Base-by-base conservation (phyloP, 2,113 vertebrate genomes). In the Oxyruncus cristatus region DNA sequence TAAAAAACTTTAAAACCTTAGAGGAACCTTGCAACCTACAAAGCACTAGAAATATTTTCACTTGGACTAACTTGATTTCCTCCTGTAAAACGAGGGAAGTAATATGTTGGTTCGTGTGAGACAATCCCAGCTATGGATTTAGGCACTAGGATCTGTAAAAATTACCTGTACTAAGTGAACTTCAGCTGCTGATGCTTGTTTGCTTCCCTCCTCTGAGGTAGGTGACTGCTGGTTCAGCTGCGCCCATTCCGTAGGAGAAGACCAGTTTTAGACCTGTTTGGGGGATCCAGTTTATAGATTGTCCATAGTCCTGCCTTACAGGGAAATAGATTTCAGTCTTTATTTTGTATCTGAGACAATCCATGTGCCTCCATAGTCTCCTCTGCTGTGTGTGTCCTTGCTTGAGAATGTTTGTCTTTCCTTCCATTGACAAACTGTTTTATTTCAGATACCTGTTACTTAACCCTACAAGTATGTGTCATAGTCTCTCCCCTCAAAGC, bases 221-320 rank as follows among this genome's bases (percentile, higher is more conserved):
- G 44, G 26, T 22, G 30, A 23, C 70, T 49, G 55, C 41, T 39
- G 39, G 23, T 87, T 50, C 55, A 47, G 63, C 73, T 56, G 65
- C 44, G 32, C 56, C 7, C 39, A 22, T 59, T 49, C 9, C 10
- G 16, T 4, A 28, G 30, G 44, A 49, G 24, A 50, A 50, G 33
- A 66, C 10, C 73, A 66, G 26, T 62, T 42, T 52, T 70, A 75
- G 46, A 62, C 27, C 41, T 23, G 2, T 67, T 47, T 26, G 46
- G 17, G 47, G 37, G 5, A 61, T 78, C 35, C 4, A 2, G 9
- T 82, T 68, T 44, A 15, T 21, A 52, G 63, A 23, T 19, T 10
- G 15, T 52, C 63, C 11, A 1, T 52, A 35, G 35, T 37, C 5
- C 8, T 44, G 53, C 12, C 24, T 68, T 47, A 5, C 0, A 3